phyloP scores from a whole-genome alignment of 2,113 vertebrate species.

The Zapornia atra region DNA sequence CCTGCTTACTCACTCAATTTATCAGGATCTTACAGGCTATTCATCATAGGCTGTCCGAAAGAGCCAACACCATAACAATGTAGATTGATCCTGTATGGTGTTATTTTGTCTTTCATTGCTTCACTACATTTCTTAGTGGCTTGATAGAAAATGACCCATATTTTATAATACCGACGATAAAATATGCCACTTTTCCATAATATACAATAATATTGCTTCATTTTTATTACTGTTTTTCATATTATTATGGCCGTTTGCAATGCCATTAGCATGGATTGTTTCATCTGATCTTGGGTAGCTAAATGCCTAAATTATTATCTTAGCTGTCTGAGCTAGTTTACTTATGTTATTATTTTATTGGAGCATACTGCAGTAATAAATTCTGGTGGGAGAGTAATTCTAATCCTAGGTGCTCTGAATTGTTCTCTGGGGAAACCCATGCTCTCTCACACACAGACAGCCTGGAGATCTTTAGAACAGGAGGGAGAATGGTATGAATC shows the following conservation, averaged over 20 bases:
- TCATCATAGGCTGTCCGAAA: background rate
- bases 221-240: background rate
- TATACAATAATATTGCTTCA: background rate
- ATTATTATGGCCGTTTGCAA: background rate
- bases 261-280: background rate
- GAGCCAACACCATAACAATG: background rate
- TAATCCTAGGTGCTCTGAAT: background rate
- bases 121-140: background rate
- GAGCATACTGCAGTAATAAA: background rate
- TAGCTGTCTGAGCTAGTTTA: background rate
- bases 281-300: background rate
- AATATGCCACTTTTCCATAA: background rate
- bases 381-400: background rate
- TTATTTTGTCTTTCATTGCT: background rate
- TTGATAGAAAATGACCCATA: background rate
- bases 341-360: background rate
- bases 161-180: background rate
- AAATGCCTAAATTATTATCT: conserved; percentile 16
- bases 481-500: background rate
- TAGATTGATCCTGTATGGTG: background rate
- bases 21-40: background rate
- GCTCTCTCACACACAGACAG: background rate
- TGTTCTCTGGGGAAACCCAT: background rate
- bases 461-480: background rate
- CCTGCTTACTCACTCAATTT: background rate